These are phyloP conservation scores for Natrix natrix DNA, from an alignment of 2,797 vertebrate species.

Conservation along the genomic window DNA sequence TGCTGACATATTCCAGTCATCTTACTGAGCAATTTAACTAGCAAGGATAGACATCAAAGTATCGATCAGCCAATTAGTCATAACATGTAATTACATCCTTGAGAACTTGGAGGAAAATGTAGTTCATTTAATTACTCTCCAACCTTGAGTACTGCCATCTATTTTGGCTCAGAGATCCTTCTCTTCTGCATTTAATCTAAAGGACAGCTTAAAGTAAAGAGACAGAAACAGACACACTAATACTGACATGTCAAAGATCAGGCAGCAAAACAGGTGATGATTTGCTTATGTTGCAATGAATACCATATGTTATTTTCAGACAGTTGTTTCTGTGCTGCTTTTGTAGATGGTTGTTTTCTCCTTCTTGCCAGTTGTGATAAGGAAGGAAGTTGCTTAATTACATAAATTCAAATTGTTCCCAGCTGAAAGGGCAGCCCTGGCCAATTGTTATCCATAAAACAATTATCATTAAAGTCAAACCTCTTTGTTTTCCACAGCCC, in stretches of 20 bases:
- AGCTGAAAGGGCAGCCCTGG: not conserved
- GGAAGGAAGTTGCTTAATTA: not conserved
- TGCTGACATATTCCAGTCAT: constrained; percentile 2
- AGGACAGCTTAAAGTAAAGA: not conserved
- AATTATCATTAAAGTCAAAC: not conserved
- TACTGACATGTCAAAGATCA: not conserved
- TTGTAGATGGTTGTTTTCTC: not conserved
- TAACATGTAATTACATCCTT: constrained; percentile 16
- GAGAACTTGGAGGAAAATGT: constrained; percentile 12
- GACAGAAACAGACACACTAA: not conserved
- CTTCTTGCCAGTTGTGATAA: not conserved
- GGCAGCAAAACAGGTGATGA: not conserved
- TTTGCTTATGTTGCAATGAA: not conserved
- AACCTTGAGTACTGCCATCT: not conserved
- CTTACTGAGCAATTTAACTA: constrained; percentile 7
- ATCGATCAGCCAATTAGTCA: constrained; percentile 6
- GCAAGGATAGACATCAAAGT: constrained; percentile 25
- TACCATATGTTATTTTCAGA: not conserved
- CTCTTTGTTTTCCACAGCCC: not conserved
- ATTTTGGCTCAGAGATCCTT: not conserved
- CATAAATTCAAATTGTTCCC: not conserved
- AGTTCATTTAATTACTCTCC: constrained; percentile 17
- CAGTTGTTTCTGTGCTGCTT: not conserved
- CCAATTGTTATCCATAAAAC: not conserved
- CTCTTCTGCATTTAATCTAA: not conserved